phyloP scores from a whole-genome alignment of 2,888 invertebrate species.

The Drosophila anomalipes region DNA sequence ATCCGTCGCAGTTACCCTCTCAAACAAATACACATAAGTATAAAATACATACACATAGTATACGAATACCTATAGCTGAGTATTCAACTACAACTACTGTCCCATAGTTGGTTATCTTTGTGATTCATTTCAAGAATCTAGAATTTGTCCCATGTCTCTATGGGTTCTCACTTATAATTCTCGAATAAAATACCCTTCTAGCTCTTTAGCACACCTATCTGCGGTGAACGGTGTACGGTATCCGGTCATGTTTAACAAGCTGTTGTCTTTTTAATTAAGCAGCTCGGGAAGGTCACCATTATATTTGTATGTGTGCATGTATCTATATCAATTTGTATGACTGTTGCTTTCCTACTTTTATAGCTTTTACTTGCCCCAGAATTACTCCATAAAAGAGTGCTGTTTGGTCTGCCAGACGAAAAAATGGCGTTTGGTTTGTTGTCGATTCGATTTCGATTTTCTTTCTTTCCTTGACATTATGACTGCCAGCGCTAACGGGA shows the following conservation, averaged over 20 bases:
- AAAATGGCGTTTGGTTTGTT: conserved; percentile 67
- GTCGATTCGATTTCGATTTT: conserved; percentile 56
- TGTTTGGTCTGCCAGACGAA: conserved; percentile 36
- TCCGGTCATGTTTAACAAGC: conserved; percentile 76
- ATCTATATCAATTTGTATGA: conserved; percentile 28
- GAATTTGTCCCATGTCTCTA: conserved; percentile 36
- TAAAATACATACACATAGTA: not conserved
- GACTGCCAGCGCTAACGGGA: conserved; percentile 52
- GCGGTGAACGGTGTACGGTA: conserved; percentile 19
- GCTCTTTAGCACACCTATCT: conserved; percentile 54
- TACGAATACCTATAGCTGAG: conserved; percentile 1
- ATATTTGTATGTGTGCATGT: conserved; percentile 27
- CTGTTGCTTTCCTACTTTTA: conserved; percentile 58
- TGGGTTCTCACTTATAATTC: conserved; percentile 42
- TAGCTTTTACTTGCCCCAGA: conserved; percentile 21
- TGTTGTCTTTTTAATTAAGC: conserved; percentile 82
- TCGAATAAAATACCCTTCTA: conserved; percentile 40
- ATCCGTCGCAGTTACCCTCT: conserved; percentile 61
- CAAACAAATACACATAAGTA: conserved; percentile 6
- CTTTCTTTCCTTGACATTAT: conserved; percentile 74
- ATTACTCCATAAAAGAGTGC: conserved; percentile 37
- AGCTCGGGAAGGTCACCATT: conserved; percentile 65
- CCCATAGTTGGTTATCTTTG: conserved; percentile 59
- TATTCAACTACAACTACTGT: conserved; percentile 20
- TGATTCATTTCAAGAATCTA: conserved; percentile 70